Conservation (phyloP, 2,888 invertebrate genomes). For the Antheraea assamensis region DNA sequence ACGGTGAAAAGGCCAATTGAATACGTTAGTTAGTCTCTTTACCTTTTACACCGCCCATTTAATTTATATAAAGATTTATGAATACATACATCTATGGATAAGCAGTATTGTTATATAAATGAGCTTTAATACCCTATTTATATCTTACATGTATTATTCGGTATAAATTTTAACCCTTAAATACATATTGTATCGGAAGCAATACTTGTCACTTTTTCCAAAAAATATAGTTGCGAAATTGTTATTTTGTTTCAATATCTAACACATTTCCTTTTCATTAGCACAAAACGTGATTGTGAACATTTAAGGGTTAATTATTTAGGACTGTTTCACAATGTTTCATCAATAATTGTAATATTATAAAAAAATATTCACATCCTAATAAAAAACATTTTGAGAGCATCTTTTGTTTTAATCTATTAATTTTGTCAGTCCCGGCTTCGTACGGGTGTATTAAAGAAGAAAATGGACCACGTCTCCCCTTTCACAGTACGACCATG, state of each 20-base stretch:
- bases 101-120: neutral
- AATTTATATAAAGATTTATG: neutral
- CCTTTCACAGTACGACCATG: no score
- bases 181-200: no score
- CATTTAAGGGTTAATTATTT: constrained; percentile 18
- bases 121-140: neutral
- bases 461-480: no score
- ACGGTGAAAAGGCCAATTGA: no score
- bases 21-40: no score
- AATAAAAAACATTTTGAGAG: constrained; percentile 3
- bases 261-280: no score
- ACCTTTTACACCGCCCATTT: no score
- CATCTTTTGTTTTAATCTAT: neutral
- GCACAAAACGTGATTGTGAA: no score
- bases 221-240: no score
- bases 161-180: neutral
- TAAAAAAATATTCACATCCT: neutral
- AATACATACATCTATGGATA: neutral
- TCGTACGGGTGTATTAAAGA: neutral
- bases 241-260: no score
- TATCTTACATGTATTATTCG: neutral
- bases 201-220: no score
- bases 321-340: constrained; percentile 33
- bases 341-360: constrained; percentile 3
- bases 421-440: neutral